Percentiles rank a stretch among this genome's conserved stretches.
These are phyloP conservation scores for Oncorhynchus nerka DNA, from an alignment of 2,113 vertebrate species.

Conservation along the genomic window DNA sequence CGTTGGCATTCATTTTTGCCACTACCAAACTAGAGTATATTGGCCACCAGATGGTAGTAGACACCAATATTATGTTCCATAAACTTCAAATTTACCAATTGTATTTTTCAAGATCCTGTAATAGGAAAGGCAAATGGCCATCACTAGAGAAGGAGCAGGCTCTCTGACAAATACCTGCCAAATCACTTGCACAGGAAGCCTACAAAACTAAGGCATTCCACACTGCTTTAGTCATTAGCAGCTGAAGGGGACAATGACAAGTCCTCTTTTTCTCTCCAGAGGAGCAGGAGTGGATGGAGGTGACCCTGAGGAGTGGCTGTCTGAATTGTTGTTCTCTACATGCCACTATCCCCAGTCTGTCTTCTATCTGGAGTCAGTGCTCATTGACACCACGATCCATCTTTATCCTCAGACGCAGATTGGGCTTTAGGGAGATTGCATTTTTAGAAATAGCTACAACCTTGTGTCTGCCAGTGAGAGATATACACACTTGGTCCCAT, in stretches of 20 bases:
- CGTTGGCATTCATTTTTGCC: too few species aligned
- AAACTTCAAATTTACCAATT: not conserved
- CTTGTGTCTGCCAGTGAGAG: slow-evolving; percentile 1
- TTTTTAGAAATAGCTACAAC: not conserved
- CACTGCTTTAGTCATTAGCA: not conserved
- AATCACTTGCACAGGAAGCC: too few species aligned
- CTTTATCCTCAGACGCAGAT: slow-evolving; percentile 12
- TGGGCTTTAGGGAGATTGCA: not conserved
- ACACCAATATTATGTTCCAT: slow-evolving; percentile 4
- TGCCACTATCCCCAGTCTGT: not conserved
- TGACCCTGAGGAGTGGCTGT: too few species aligned
- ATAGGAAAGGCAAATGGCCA: not conserved
- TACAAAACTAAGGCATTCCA: too few species aligned
- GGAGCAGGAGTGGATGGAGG: too few species aligned
- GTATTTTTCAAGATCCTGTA: not conserved
- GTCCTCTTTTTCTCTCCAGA: too few species aligned
- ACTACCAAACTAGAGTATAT: not conserved
- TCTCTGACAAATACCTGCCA: not conserved
- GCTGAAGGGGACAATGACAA: too few species aligned
- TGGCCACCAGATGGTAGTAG: slow-evolving; percentile 42
- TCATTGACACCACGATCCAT: not conserved
- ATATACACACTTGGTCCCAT: slow-evolving; percentile 6
- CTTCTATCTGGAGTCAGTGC: not conserved
- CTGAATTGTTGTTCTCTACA: too few species aligned
- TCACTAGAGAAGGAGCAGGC: not conserved